A percentile compares a stretch with the other conserved stretches of the same genome.
Conservation (phyloP, 2,888 invertebrate genomes). For the Caenorhabditis angaria region DNA sequence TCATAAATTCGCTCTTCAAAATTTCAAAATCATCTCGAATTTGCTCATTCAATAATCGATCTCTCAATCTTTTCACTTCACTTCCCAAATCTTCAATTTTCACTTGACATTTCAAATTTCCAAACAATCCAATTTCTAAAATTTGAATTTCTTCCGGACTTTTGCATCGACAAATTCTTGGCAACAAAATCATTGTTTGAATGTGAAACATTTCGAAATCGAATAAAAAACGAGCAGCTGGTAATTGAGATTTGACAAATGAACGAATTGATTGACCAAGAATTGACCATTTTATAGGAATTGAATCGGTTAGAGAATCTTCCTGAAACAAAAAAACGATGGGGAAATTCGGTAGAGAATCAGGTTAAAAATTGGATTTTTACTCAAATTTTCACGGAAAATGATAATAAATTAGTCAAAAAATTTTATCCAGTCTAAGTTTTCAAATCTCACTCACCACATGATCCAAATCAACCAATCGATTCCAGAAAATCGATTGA, state of each 20-base stretch:
- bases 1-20: conserved; percentile 53
- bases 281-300: conserved; percentile 30
- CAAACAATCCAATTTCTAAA: neutral
- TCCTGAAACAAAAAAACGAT: conserved; percentile 15
- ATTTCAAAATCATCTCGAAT: conserved; percentile 34
- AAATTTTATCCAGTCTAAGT: too few relatives aligned
- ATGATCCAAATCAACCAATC: conserved; percentile 51
- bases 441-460: too few relatives aligned
- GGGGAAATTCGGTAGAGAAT: neutral
- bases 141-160: neutral
- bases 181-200: conserved; percentile 58
- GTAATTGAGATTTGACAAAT: conserved; percentile 55
- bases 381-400: neutral
- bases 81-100: too few relatives aligned
- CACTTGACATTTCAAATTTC: conserved; percentile 5
- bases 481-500: conserved; percentile 60
- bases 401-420: neutral
- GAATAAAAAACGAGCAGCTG: conserved; percentile 46
- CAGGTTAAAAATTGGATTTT: neutral
- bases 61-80: conserved; percentile 39
- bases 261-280: conserved; percentile 46
- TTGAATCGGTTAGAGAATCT: conserved; percentile 7
- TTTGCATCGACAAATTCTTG: conserved; percentile 27
- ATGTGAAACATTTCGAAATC: conserved; percentile 53
- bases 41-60: conserved; percentile 45